Evolutionary conservation across 2,797 vertebrate species (phyloP).

Genomic region (Semaprochilodus insignis): DNA sequence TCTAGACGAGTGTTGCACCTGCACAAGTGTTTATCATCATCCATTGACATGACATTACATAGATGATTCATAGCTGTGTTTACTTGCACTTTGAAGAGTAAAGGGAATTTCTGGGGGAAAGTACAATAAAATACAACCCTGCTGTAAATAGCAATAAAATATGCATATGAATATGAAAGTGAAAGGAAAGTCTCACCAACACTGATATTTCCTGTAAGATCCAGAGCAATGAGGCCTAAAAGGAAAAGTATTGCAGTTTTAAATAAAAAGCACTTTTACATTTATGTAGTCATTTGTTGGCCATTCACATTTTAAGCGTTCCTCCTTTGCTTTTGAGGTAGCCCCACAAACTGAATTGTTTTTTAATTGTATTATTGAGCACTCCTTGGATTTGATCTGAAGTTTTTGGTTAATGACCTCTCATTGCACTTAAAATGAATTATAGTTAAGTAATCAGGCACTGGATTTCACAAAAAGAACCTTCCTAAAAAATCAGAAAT

Average conservation of each 20-base stretch:
- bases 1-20: no score
- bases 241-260: neutral
- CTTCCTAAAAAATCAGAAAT: neutral
- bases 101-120: neutral
- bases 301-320: neutral
- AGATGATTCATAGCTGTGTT: neutral
- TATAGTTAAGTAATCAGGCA: neutral
- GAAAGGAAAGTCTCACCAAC: slow-evolving; percentile 48
- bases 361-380: neutral
- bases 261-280: neutral
- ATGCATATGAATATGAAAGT: neutral
- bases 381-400: neutral
- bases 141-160: neutral
- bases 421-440: neutral
- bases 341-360: neutral
- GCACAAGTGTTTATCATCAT: no score
- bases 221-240: slow-evolving; percentile 62
- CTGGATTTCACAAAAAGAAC: neutral
- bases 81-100: neutral
- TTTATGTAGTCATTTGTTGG: neutral
- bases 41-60: neutral
- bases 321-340: neutral
- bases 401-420: neutral
- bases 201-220: slow-evolving; percentile 63
- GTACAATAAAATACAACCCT: neutral